A percentile compares a stretch with the other conserved stretches of the same genome.
These are phyloP conservation scores for Volucella zonaria DNA, from an alignment of 2,888 invertebrate genomes.

Conservation along the genomic window DNA sequence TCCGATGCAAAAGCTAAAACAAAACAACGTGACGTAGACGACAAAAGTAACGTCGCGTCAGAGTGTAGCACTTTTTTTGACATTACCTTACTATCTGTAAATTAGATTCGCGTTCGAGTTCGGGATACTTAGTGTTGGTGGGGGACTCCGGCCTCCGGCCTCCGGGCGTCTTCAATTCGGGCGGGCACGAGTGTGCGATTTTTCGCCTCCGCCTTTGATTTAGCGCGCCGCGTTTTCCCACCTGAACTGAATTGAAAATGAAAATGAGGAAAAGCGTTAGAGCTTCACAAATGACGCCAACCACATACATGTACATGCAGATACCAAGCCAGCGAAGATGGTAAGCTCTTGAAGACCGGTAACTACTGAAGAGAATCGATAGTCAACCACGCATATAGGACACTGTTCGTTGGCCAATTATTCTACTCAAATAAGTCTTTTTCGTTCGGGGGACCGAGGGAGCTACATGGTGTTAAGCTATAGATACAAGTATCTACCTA, in stretches of 20 bases:
- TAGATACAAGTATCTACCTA: no score
- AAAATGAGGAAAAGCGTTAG: conserved; percentile 52
- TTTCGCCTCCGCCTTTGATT: conserved; percentile 71
- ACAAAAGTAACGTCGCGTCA: conserved; percentile 47
- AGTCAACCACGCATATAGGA: conserved; percentile 60
- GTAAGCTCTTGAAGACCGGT: conserved; percentile 49
- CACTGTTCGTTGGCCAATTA: conserved; percentile 49
- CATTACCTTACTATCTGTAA: conserved; percentile 1
- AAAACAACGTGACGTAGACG: background rate
- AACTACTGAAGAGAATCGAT: conserved; percentile 57
- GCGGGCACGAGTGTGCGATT: conserved; percentile 67
- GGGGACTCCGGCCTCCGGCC: background rate
- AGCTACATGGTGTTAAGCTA: no score
- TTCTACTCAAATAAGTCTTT: no score
- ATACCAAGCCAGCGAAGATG: background rate
- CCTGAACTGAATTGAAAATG: conserved; percentile 72
- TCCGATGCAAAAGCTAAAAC: conserved; percentile 62
- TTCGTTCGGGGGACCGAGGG: no score
- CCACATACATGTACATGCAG: background rate
- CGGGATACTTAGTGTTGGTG: conserved; percentile 23
- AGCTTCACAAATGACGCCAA: conserved; percentile 55
- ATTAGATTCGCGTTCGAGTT: background rate
- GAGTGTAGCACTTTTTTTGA: conserved; percentile 47
- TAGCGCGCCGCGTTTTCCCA: conserved; percentile 68
- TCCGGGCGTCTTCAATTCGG: conserved; percentile 11